Conservation (phyloP, 1,140 invertebrate species). For the Holotrichia oblita region DNA sequence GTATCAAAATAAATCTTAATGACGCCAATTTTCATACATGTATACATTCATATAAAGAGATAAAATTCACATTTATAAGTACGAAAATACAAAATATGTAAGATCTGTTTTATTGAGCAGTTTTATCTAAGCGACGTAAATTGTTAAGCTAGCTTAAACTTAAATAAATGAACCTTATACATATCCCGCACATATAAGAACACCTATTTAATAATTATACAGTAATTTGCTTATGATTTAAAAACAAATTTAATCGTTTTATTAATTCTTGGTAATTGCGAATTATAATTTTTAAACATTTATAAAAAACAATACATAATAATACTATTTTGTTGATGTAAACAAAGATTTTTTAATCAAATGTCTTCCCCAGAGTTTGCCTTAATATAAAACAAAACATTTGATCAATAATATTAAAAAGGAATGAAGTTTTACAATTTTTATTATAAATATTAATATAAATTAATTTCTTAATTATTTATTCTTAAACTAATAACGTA, state of each 20-base stretch:
- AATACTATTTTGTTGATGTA: background rate
- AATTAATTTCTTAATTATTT: slow-evolving; percentile 1
- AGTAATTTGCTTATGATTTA: background rate
- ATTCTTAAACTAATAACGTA: background rate
- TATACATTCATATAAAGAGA: no score
- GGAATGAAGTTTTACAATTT: slow-evolving; percentile 3
- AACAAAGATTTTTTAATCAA: slow-evolving; percentile 31
- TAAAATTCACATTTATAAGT: no score
- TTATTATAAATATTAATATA: background rate
- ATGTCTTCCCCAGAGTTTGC: slow-evolving; percentile 41
- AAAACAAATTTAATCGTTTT: no score
- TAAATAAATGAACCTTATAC: background rate
- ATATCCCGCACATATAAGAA: background rate
- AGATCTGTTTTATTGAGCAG: no score
- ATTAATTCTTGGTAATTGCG: no score
- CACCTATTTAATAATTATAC: background rate
- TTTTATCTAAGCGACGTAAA: no score
- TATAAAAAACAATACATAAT: background rate
- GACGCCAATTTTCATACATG: no score
- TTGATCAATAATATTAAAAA: slow-evolving; percentile 36
- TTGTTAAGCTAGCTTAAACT: no score
- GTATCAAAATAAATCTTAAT: no score
- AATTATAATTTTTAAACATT: no score
- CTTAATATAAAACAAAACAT: slow-evolving; percentile 36
- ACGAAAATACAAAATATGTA: no score